Base-by-base conservation (phyloP, 2,888 invertebrate species). In the Mechanitis mazaeus region DNA sequence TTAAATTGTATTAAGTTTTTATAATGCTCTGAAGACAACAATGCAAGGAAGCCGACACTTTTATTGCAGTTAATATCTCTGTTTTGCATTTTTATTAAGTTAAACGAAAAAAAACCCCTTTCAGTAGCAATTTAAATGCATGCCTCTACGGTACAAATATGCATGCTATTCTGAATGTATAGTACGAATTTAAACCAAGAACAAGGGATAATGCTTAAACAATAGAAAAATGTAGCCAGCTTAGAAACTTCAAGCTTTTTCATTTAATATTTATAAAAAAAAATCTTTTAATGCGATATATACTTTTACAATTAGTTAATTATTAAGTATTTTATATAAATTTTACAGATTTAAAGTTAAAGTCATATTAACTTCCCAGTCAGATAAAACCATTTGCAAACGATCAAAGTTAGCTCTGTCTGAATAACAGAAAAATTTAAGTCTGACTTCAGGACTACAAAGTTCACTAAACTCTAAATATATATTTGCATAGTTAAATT, bases 41-140 rank as follows among this genome's bases (percentile, higher is more conserved):
- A 50, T 55, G 57, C 54, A 55, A 53, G 54, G 45, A 28, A 65
- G 50, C 56, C 61, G 47, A 65, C 58, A 60, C 46, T 64, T 63
- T 67, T 64, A 63, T 66, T 47, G 35, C 53, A 7, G 45, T 55
- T 56, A 63, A 63, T 58, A 60, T 61, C 56, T 56, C 50, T 58
- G 46, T 58, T 63, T 59, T 61, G 45, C 58, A 54, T 59, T 65
- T 65, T 67, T 63, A 65, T 63, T 55, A 50, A 54, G 55, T 57
- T 53, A 38, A 45, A 35, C 28, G 56, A 60, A 64, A 60, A 45
- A 35, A 57, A 54, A 55, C 20, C 47, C 12, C 20, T 20, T 42
- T 53, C 35, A 12, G 38, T 31, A 45, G 31, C 33, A n/a, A 45
- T 33, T 38, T 35, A 55, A 33, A 55, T 50, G 31, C 28, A 31